These are phyloP conservation scores for Megalonaias nervosa DNA, from an alignment of 1,140 invertebrate genomes.

Conservation along the genomic window DNA sequence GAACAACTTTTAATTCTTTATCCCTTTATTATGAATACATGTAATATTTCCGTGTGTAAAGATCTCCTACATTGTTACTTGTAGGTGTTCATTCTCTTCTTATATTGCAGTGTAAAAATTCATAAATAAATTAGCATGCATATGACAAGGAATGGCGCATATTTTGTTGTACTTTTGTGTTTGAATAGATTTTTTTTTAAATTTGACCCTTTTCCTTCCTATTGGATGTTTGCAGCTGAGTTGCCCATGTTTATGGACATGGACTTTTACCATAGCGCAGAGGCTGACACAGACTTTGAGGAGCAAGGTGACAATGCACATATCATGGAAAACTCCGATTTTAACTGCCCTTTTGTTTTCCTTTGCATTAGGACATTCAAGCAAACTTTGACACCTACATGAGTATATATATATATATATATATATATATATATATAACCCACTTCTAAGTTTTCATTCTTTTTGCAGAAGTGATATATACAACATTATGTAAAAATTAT, in stretches of 20 bases:
- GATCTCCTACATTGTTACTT: background rate
- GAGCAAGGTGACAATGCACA: conserved; percentile 14
- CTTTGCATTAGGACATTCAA: background rate
- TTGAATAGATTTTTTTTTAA: background rate
- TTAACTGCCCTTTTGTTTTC: background rate
- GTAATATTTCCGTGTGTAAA: background rate
- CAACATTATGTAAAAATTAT: background rate
- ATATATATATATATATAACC: too few relatives aligned
- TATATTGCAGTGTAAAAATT: background rate
- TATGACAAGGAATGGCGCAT: background rate
- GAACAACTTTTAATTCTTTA: too few relatives aligned
- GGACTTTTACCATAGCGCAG: conserved; percentile 48
- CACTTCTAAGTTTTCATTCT: too few relatives aligned
- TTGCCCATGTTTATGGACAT: conserved; percentile 45
- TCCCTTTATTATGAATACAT: too few relatives aligned
- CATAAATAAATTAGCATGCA: background rate
- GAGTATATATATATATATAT: too few relatives aligned
- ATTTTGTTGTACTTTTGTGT: background rate
- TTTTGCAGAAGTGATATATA: conserved; percentile 1
- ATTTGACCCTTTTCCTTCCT: background rate
- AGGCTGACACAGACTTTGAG: conserved; percentile 37
- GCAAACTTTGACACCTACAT: background rate
- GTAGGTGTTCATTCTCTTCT: background rate
- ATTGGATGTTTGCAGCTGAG: conserved; percentile 50
- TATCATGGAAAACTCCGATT: too few relatives aligned